phyloP scores from a whole-genome alignment of 1,140 invertebrate species.

The Halictus rubicundus region DNA sequence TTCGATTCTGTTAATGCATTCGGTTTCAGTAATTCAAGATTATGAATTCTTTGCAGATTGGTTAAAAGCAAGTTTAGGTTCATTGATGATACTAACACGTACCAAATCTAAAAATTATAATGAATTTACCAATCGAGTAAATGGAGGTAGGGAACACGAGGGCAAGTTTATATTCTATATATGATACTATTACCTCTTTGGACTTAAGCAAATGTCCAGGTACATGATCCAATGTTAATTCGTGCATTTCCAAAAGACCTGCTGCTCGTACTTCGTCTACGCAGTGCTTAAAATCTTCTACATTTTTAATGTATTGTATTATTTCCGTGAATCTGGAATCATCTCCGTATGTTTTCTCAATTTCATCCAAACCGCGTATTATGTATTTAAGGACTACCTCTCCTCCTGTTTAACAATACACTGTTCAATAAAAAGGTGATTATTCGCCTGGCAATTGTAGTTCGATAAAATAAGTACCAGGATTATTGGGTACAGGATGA shows the following conservation, averaged over 20 bases:
- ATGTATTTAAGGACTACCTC: constrained; percentile 82
- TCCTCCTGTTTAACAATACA: constrained; percentile 73
- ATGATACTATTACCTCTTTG: constrained; percentile 78
- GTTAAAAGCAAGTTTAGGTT: constrained; percentile 81
- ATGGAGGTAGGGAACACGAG: background rate
- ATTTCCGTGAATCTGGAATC: constrained; percentile 78
- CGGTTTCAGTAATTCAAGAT: constrained; percentile 81
- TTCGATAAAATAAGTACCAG: constrained; percentile 75
- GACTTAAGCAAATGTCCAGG: constrained; percentile 84
- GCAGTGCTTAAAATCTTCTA: constrained; percentile 83
- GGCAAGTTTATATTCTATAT: background rate
- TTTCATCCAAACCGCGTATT: constrained; percentile 79
- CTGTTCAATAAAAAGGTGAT: background rate
- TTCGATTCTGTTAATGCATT: constrained; percentile 73
- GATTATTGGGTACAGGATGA: constrained; percentile 80
- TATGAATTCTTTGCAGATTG: constrained; percentile 85
- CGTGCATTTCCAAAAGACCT: constrained; percentile 78
- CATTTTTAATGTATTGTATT: constrained; percentile 81
- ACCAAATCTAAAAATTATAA: constrained; percentile 82
- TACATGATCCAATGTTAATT: constrained; percentile 84
- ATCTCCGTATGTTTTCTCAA: constrained; percentile 76
- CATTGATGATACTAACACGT: constrained; percentile 83
- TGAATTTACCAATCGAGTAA: background rate
- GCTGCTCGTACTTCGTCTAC: constrained; percentile 81
- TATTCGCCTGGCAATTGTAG: background rate